These are phyloP conservation scores for Orussus abietinus DNA, from an alignment of 1,140 invertebrate genomes.

Conservation along the genomic window DNA sequence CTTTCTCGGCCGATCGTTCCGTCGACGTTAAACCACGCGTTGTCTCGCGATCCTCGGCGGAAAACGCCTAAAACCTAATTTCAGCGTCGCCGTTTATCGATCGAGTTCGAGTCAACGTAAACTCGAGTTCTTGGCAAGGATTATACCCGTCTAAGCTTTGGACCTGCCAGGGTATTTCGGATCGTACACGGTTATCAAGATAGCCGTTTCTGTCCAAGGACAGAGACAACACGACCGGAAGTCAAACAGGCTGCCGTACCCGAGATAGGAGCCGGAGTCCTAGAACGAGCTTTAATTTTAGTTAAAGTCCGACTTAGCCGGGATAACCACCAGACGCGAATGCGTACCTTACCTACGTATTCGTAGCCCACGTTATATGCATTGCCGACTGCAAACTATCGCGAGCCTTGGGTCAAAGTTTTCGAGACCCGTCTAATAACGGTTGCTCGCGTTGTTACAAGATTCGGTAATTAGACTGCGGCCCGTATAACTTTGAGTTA, in stretches of 20 bases:
- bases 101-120: no score
- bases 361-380: background rate
- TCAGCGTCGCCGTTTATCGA: no score
- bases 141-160: slow-evolving; percentile 9
- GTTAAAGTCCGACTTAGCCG: slow-evolving; percentile 32
- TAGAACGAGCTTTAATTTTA: slow-evolving; percentile 26
- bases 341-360: background rate
- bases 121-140: slow-evolving; percentile 1
- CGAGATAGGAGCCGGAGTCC: slow-evolving; percentile 35
- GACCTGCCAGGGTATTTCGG: slow-evolving; percentile 6
- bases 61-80: no score
- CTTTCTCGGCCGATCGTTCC: no score
- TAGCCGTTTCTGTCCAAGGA: slow-evolving; percentile 20
- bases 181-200: slow-evolving; percentile 10
- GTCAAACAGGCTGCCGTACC: slow-evolving; percentile 44
- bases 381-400: background rate
- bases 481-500: slow-evolving; percentile 48
- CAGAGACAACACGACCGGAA: slow-evolving; percentile 44
- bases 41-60: no score
- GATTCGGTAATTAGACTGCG: slow-evolving; percentile 50
- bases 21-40: no score
- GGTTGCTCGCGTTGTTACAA: no score
- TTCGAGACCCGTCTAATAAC: no score
- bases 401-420: slow-evolving; percentile 13
- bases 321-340: slow-evolving; percentile 9